Percentiles rank a stretch among this genome's conserved stretches.
phyloP scores from a whole-genome alignment of 2,888 invertebrate genomes.

The Frankliniella intonsa region DNA sequence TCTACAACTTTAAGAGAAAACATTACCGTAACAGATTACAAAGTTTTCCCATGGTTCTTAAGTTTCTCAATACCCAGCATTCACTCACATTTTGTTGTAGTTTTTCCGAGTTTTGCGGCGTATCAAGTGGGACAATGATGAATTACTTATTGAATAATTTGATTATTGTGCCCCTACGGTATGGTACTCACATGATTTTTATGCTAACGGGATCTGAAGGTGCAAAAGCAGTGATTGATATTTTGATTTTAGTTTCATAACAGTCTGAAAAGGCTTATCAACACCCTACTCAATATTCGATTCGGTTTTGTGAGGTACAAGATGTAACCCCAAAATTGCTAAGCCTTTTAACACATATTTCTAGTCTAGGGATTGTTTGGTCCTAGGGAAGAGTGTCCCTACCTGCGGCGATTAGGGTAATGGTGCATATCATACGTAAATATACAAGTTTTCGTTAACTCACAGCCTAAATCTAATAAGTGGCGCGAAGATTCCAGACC shows the following conservation, averaged over 20 bases:
- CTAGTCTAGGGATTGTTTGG: background rate
- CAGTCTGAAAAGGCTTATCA: background rate
- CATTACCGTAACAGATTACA: too few relatives aligned
- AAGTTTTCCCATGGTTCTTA: background rate
- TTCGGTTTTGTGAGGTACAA: background rate
- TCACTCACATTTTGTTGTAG: background rate
- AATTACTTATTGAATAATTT: background rate
- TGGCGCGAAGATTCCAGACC: slow-evolving; percentile 3
- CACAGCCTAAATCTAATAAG: slow-evolving; percentile 1
- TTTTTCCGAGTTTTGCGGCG: too few relatives aligned
- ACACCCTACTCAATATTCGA: background rate
- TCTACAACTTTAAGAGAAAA: too few relatives aligned
- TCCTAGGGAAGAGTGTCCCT: background rate
- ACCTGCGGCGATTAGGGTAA: background rate
- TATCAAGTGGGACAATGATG: too few relatives aligned
- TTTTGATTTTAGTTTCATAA: slow-evolving; percentile 16
- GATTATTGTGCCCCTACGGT: slow-evolving; percentile 6
- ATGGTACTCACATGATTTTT: background rate
- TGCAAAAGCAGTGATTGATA: background rate
- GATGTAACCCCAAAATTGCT: background rate
- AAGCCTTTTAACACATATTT: background rate
- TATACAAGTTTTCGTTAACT: background rate
- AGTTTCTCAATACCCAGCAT: background rate
- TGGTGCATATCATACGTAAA: background rate
- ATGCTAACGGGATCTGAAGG: background rate